phyloP scores from a whole-genome alignment of 1,140 invertebrate genomes.

The Rhopalosiphum maidis region DNA sequence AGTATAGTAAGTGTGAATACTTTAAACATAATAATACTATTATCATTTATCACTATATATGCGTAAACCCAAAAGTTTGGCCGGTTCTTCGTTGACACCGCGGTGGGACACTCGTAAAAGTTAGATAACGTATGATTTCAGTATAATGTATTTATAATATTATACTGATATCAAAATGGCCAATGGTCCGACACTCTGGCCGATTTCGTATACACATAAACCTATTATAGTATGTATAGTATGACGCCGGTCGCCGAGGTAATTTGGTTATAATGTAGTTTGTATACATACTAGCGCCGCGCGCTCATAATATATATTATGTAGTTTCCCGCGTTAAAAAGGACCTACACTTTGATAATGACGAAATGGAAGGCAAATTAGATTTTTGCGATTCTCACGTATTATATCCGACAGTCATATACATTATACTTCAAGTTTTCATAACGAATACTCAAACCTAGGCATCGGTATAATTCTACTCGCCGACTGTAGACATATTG shows the following conservation, averaged over 20 bases:
- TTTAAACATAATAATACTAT: not conserved
- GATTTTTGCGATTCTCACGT: not conserved
- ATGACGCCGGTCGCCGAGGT: not conserved
- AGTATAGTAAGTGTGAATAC: not conserved
- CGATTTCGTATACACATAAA: not conserved
- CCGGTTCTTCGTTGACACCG: not conserved
- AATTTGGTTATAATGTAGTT: constrained; percentile 13
- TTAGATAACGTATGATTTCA: not conserved
- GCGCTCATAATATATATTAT: not conserved
- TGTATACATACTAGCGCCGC: not conserved
- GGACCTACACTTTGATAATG: not conserved
- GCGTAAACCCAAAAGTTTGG: not conserved
- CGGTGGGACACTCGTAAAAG: not conserved
- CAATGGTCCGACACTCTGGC: not conserved
- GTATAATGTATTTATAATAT: not conserved
- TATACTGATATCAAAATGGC: not conserved
- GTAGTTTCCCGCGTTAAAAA: not conserved
- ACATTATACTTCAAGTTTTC: not conserved
- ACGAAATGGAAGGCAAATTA: not conserved
- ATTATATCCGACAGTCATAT: not conserved
- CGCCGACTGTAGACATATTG: not conserved
- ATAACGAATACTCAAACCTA: not conserved
- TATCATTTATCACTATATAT: constrained; percentile 6
- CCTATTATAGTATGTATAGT: not conserved
- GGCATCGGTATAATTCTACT: not conserved